Base-by-base conservation (phyloP, 2,113 vertebrate species). In the Nesoenas mayeri region DNA sequence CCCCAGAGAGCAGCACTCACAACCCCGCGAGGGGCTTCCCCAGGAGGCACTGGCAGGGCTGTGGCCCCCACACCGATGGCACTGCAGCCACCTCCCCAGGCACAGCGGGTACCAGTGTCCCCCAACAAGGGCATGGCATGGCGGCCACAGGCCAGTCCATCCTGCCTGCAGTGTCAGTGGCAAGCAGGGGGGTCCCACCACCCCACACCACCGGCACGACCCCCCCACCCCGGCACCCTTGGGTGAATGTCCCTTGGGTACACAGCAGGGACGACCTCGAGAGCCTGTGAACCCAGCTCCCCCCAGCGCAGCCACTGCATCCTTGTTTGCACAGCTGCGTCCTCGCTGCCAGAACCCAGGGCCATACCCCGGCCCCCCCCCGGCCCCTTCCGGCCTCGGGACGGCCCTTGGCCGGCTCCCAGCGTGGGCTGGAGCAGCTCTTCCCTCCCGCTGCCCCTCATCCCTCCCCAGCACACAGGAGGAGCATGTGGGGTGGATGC, bases 321-420 rank as follows among this genome's bases (percentile, higher is more conserved):
- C 88, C 75, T 19, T 95, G 95, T 97, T 97, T 97, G 91, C 83
- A 93, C 94, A 96, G 96, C 96, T 96, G 91, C 3, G 28, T 53
- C 65, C 83, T 79, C 2, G 28, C 89, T 80, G 91, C 79, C 64
- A 42, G 15, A 57, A 24, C 65, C 80, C 93, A 18, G 20, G 64
- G 53, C 11, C 34, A 15, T 60, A 47, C 79, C 72, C 64, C 48
- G 3, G 53, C 25, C 38, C 89, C 67, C 84, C 62, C 16, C 51
- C 77, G n/a, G 70, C 88, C 92, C 75, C 90, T 88, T 88, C 89
- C 94, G 77, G 94, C 69, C 53, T 67, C 2, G 2, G 53, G 53
- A 64, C 36, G 2, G 73, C 36, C 53, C 81, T 86, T 74, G 86
- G 93, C 95, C 8, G 1, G 74, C 71, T 93, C 82, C 58, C 18